Base-by-base conservation (phyloP, 2,113 vertebrate species). In the Ursus arctos region DNA sequence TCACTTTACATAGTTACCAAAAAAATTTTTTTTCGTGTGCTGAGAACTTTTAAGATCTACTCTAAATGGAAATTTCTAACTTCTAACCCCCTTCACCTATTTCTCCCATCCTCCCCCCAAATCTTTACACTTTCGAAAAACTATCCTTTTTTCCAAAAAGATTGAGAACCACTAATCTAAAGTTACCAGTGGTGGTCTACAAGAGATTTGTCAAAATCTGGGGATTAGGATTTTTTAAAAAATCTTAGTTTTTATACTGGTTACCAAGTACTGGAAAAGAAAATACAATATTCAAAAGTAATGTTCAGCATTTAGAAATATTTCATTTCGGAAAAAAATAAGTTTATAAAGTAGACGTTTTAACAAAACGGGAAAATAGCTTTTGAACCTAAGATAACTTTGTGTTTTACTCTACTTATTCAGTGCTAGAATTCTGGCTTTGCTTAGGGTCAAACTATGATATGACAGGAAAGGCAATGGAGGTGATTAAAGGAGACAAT, bases 271-370 rank as follows among this genome's bases (percentile, higher is more conserved):
- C 51, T 88, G 15, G 74, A 71, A 89, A 92, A 96, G 36, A 33
- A 95, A 88, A 71, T 59, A 18, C 1, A 43, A 7, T 69, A 13
- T 61, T 92, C 36, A 57, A 36, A 95, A 89, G 16, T 82, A 79
- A 7, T 76, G 40, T 71, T 88, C 4, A 82, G 33, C 18, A 61
- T 86, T 94, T 93, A 36, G 51, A 79, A 95, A 49, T 93, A 86
- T 26, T 97, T 96, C 80, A 36, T 49, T 83, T 4, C 87, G 65
- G 65, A 77, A 94, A 76, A 97, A 92, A 88, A 36, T 71, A 63
- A 95, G 31, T 83, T 72, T 69, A 10, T 86, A 74, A 74, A 71
- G 40, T 77, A 88, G 59, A 40, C 79, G 3, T 79, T 93, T 91
- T 93, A 88, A 74, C 61, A 72, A 79, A 84, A 95, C 76, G 36